Evolutionary conservation across 2,797 vertebrate genomes (phyloP).

Genomic region (Pangasius larnaudii): DNA sequence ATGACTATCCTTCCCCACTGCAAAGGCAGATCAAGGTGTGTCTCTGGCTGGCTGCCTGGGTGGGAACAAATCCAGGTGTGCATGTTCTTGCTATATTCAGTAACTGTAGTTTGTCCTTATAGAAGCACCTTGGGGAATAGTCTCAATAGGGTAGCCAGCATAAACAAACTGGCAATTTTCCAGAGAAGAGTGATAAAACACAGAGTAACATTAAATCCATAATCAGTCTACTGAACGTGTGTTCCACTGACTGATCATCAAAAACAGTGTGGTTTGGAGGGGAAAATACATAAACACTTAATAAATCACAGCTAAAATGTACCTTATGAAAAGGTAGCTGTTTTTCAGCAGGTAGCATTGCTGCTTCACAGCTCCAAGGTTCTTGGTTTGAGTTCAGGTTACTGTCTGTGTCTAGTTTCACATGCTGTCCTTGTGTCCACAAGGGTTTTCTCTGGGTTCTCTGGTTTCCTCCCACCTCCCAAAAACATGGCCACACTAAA

Average conservation of each 20-base stretch:
- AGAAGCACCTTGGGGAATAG: conserved; percentile 6
- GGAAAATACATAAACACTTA: background rate
- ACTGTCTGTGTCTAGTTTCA: background rate
- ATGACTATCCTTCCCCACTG: conserved; percentile 27
- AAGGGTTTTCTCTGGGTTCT: background rate
- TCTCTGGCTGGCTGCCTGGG: conserved; percentile 29
- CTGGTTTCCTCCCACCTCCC: background rate
- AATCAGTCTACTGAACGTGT: background rate
- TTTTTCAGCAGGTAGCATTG: background rate
- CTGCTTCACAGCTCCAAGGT: background rate
- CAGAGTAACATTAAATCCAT: background rate
- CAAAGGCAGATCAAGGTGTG: conserved; percentile 24
- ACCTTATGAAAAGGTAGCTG: background rate
- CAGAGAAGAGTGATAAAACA: background rate
- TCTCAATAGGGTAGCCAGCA: background rate
- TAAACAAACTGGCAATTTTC: conserved; percentile 4
- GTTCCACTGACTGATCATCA: background rate
- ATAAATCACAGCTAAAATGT: conserved; percentile 27
- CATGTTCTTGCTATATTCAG: conserved; percentile 13
- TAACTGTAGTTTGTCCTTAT: conserved; percentile 17
- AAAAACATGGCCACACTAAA: background rate
- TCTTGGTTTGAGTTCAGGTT: background rate
- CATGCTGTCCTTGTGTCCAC: background rate
- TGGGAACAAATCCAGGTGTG: conserved; percentile 34
- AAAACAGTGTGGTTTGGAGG: background rate